These are phyloP conservation scores for Catharus fuscescens DNA, from an alignment of 2,113 vertebrate genomes.

Conservation along the genomic window DNA sequence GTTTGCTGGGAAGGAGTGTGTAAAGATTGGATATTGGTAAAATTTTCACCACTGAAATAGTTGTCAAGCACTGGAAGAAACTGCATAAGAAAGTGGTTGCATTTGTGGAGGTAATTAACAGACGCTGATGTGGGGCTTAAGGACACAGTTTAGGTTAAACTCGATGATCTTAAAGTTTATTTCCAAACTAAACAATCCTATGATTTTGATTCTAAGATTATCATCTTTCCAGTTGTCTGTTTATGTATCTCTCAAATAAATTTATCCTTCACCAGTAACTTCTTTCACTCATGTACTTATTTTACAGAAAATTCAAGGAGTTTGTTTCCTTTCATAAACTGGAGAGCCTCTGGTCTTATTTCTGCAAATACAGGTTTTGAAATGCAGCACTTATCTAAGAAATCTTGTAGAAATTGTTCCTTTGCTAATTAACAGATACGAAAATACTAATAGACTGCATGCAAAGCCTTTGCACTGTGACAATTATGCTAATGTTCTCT, in stretches of 20 bases:
- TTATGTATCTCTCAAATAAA: background rate
- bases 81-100: background rate
- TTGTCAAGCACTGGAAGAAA: background rate
- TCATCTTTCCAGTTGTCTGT: background rate
- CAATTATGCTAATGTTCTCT: slow-evolving; percentile 52
- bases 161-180: background rate
- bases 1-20: background rate
- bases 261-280: background rate
- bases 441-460: slow-evolving; percentile 33
- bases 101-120: background rate
- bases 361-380: background rate
- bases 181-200: background rate
- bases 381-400: background rate
- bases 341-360: slow-evolving; percentile 8
- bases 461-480: slow-evolving; percentile 20
- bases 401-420: slow-evolving; percentile 31
- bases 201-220: background rate
- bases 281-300: background rate
- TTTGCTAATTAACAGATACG: slow-evolving; percentile 51
- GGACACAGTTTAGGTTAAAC: background rate
- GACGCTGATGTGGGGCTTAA: background rate
- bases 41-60: background rate
- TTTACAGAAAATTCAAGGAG: background rate
- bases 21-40: background rate
- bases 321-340: background rate